Evolutionary conservation across 2,113 vertebrate species (phyloP), one percentile per base, ranked within the genome.

Genomic region (Channa argus): DNA sequence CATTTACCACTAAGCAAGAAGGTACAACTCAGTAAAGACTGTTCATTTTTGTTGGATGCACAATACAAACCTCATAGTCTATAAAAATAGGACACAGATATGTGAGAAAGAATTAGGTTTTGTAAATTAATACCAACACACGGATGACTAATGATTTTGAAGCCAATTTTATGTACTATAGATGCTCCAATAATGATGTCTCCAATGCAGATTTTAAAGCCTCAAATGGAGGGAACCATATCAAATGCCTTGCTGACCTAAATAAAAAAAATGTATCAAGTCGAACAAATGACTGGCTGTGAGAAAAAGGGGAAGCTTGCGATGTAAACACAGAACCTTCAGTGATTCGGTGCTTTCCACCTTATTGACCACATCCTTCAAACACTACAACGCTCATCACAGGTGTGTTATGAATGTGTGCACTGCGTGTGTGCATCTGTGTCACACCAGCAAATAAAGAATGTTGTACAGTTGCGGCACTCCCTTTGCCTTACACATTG

Each of bases 321-420:
- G 93, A 93, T 91, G 91, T 67, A 92, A 89, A 95, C 79, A 92
- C 82, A 91, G 39, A 92, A 92, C 93, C 94, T 91, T 92, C 91
- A 60, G 78, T 24, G 33, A 89, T 84, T 80, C 72, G 75, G 66
- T 56, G 80, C 58, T 56, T 60, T 71, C 63, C 73, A 54, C 63
- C 58, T 90, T 85, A 93, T 52, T 87, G 86, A 94, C 85, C 89
- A 86, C 45, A 93, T 92, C 92, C 92, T 93, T 90, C 83, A 85
- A 89, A 92, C 82, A 86, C 44, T 79, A 89, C 46, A 38, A n/a
- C 90, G 90, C 91, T 93, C 92, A 12, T 63, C 33, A 64, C 45
- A 61, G 51, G 67, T 77, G 64, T 73, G 72, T 58, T 75, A 12
- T 51, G 61, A 64, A 6, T 62, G 2, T 70, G 46, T 53, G 64